Conservation (phyloP, 2,113 vertebrate species). For the Microcebus griseorufus region DNA sequence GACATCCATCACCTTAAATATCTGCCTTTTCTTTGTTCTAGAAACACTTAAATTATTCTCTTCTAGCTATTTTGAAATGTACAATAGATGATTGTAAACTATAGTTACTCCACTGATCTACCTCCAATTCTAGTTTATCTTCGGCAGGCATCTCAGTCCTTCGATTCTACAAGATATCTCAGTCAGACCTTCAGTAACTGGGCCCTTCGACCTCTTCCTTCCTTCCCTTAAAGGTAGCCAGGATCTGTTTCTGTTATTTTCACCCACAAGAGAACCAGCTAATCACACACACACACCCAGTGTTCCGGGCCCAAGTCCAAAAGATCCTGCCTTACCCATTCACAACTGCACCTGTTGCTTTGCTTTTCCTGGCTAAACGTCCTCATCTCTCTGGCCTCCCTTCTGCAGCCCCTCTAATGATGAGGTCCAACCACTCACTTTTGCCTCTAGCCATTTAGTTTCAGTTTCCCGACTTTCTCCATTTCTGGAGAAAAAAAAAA, state of each 20-base stretch:
- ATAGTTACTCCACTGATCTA: neutral
- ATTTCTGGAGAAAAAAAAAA: constrained; percentile 17
- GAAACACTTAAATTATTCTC: neutral
- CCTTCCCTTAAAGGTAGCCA: neutral
- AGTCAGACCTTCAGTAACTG: neutral
- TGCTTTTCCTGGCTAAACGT: neutral
- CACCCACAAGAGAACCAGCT: neutral
- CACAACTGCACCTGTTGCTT: neutral
- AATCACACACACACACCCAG: neutral
- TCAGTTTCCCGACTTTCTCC: constrained; percentile 10
- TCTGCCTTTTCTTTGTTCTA: neutral
- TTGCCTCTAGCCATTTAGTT: neutral
- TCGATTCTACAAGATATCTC: neutral
- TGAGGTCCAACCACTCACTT: neutral
- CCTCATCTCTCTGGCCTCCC: neutral
- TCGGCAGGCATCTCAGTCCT: neutral
- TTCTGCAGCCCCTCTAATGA: neutral
- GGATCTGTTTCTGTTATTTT: neutral
- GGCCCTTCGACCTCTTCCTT: neutral
- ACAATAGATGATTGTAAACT: neutral
- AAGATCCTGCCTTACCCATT: neutral
- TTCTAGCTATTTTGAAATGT: neutral
- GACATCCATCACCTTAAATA: neutral
- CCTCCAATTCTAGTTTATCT: neutral
- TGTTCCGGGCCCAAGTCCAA: neutral